Evolutionary conservation across 2,888 invertebrate species (phyloP).

Genomic region (Hoplodrina blanda): DNA sequence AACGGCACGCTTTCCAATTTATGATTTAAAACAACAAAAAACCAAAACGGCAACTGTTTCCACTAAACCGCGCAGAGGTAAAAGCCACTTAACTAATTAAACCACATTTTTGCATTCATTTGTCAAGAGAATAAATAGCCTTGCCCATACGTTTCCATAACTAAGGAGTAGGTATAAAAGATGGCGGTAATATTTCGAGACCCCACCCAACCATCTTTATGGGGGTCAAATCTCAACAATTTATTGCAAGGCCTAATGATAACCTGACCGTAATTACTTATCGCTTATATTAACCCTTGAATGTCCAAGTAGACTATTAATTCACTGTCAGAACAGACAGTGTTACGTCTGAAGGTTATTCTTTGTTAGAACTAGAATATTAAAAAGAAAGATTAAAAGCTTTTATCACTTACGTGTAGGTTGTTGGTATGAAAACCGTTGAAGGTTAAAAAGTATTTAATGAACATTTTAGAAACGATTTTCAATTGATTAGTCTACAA

Average conservation of each 20-base stretch:
- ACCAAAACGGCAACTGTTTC: conserved; percentile 11
- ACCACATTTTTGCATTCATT: conserved; percentile 45
- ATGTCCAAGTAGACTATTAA: conserved; percentile 63
- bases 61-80: conserved; percentile 31
- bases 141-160: conserved; percentile 29
- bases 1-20: conserved; percentile 2
- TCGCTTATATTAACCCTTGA: conserved; percentile 71
- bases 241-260: conserved; percentile 67
- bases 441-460: conserved; percentile 1
- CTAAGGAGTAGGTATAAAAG: conserved; percentile 38
- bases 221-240: conserved; percentile 70
- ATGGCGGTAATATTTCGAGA: conserved; percentile 61
- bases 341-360: conserved; percentile 33
- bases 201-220: conserved; percentile 65
- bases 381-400: conserved; percentile 16
- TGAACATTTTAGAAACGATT: neutral
- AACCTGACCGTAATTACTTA: conserved; percentile 72
- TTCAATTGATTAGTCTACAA: neutral
- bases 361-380: conserved; percentile 34
- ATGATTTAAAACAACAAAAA: conserved; percentile 15
- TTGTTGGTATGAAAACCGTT: neutral
- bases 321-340: conserved; percentile 49
- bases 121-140: conserved; percentile 8
- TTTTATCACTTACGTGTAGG: conserved; percentile 11
- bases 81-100: conserved; percentile 40